phyloP scores from a whole-genome alignment of 2,113 vertebrate species.

The Apus apus region DNA sequence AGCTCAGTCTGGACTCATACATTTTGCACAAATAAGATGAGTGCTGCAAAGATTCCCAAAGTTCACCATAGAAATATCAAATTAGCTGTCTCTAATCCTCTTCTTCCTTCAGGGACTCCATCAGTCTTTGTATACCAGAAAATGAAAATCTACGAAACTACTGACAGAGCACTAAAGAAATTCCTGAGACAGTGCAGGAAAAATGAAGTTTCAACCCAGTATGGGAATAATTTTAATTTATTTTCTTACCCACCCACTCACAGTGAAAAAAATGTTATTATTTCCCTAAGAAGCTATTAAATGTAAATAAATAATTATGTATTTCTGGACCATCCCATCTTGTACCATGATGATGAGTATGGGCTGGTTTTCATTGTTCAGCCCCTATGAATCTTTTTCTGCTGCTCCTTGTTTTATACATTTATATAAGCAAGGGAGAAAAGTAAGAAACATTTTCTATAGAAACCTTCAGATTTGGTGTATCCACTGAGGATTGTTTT shows the following conservation, averaged over 20 bases:
- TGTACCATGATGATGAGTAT: background rate
- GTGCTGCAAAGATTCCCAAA: conserved; percentile 16
- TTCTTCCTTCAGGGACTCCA: background rate
- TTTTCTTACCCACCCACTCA: background rate
- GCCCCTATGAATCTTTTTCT: background rate
- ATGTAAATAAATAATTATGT: background rate
- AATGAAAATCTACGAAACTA: conserved; percentile 3
- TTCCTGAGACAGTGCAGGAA: background rate
- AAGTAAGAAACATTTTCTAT: background rate
- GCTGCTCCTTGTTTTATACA: background rate
- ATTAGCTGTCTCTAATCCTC: background rate
- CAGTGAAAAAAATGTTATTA: background rate
- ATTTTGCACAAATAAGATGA: conserved; percentile 15
- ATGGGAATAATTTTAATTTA: background rate
- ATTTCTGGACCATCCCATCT: background rate
- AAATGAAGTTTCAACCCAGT: background rate
- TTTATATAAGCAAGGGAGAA: background rate
- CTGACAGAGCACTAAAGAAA: background rate
- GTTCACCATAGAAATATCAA: conserved; percentile 24
- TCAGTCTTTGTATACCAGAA: background rate
- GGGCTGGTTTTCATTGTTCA: background rate
- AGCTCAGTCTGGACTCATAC: background rate
- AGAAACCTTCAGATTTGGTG: background rate
- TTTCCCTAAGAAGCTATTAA: background rate
- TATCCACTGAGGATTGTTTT: background rate